Evolutionary conservation across 2,888 invertebrate species (phyloP).

Genomic region (Fragum sueziense): DNA sequence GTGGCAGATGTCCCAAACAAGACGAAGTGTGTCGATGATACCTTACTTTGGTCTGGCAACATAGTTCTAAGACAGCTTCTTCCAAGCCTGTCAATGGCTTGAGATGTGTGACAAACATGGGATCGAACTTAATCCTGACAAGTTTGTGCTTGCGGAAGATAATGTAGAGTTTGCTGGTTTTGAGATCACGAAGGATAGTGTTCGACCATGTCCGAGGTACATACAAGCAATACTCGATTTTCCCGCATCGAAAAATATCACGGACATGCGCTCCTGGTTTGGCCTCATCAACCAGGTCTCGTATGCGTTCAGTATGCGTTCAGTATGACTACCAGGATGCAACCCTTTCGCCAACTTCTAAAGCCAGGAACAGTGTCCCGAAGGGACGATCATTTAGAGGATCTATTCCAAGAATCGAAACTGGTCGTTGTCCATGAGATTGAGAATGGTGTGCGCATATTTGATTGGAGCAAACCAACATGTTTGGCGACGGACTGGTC

Average conservation of each 20-base stretch:
- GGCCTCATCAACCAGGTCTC: slow-evolving; percentile 63
- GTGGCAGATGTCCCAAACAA: neutral
- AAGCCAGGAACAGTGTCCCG: slow-evolving; percentile 55
- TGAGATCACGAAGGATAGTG: slow-evolving; percentile 39
- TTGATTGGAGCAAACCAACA: slow-evolving; percentile 61
- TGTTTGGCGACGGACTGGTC: slow-evolving; percentile 69
- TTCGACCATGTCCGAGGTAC: slow-evolving; percentile 56
- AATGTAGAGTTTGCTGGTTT: slow-evolving; percentile 58
- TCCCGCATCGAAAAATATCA: slow-evolving; percentile 59
- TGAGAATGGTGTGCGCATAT: slow-evolving; percentile 61
- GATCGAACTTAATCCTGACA: too few species aligned
- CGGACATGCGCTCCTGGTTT: slow-evolving; percentile 67
- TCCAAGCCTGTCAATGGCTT: slow-evolving; percentile 61
- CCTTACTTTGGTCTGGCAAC: slow-evolving; percentile 15
- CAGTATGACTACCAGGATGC: slow-evolving; percentile 63
- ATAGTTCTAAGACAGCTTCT: slow-evolving; percentile 61
- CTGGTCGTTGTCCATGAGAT: slow-evolving; percentile 55
- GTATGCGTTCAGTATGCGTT: slow-evolving; percentile 66
- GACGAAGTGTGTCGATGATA: neutral
- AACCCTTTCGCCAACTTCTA: slow-evolving; percentile 63
- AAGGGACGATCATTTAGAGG: slow-evolving; percentile 45
- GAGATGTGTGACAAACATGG: slow-evolving; percentile 63
- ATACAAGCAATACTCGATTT: slow-evolving; percentile 61
- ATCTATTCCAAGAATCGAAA: slow-evolving; percentile 43
- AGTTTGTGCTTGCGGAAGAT: too few species aligned